A percentile compares a stretch with the other conserved stretches of the same genome.
These are phyloP conservation scores for Danaus plexippus DNA, from an alignment of 1,140 invertebrate species.

Conservation along the genomic window DNA sequence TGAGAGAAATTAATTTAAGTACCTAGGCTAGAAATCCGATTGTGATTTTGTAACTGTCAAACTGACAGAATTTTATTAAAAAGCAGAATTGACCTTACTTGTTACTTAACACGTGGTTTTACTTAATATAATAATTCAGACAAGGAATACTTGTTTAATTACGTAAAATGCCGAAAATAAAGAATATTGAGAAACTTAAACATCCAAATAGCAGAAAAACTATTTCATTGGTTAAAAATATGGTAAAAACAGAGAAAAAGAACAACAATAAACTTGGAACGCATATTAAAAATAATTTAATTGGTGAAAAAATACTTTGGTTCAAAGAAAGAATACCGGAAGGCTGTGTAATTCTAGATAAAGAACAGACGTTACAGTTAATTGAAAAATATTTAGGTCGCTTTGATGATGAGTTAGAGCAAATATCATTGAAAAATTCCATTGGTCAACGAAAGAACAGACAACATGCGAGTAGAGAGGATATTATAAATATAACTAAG, in stretches of 20 bases:
- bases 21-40: too few relatives aligned
- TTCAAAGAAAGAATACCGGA: constrained; percentile 76
- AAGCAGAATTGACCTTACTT: too few relatives aligned
- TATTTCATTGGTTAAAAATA: constrained; percentile 77
- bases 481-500: constrained; percentile 80
- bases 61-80: too few relatives aligned
- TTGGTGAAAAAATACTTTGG: constrained; percentile 82
- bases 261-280: constrained; percentile 76
- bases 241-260: constrained; percentile 75
- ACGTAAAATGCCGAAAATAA: constrained; percentile 52
- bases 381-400: constrained; percentile 74
- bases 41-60: too few relatives aligned
- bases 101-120: too few relatives aligned
- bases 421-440: constrained; percentile 82
- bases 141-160: too few relatives aligned
- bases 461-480: constrained; percentile 82
- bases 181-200: constrained; percentile 74
- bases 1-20: too few relatives aligned
- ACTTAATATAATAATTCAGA: too few relatives aligned
- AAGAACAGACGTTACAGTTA: constrained; percentile 73
- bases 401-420: constrained; percentile 83
- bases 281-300: constrained; percentile 78
- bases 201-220: constrained; percentile 87
- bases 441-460: constrained; percentile 79
- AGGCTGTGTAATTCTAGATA: constrained; percentile 68